Base-by-base conservation (phyloP, 2,888 invertebrate species). In the Eupithecia centaureata region DNA sequence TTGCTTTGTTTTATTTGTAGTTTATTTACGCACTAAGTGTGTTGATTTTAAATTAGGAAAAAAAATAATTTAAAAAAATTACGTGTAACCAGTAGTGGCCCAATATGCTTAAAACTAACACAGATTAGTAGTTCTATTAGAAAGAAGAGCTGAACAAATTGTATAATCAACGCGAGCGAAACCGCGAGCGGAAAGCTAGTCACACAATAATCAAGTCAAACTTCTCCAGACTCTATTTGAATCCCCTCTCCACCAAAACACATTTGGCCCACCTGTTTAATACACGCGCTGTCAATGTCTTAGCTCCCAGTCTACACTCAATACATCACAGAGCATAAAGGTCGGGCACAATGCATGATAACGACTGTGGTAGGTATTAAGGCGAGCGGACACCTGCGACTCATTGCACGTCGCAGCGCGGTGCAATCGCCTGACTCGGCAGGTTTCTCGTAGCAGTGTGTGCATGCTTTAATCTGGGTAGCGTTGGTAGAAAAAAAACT, bases 301-400 rank as follows among this genome's bases (percentile, higher is more conserved):
- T 59, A 35, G 28, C 18, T 58, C 52, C 28, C 0, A n/a, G 51
- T 62, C 10, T 59, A 22, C 61, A 58, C 62, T 57, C 67, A 70
- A 74, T 73, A 79, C 70, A 68, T 68, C 67, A 65, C 54, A 42
- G 22, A 22, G 30, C 59, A 66, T 80, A 78, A 78, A 75, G 74
- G 78, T 72, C 73, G 73, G 73, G 75, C 77, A 77, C 75, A 80
- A 71, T 69, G 67, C 72, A 70, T 61, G 61, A 76, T 76, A 77
- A 72, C 76, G 77, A 76, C 76, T 78, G 76, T 67, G 74, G 78
- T 82, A 79, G 83, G 83, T 86, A 87, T 86, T 85, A 85, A 79
- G 73, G 75, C 72, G 76, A 75, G 79, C 70, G 77, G 77, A 77
- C 88, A 88, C 87, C 88, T 88, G 88, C 79, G 87, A 77, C 84